A percentile compares a stretch with the other conserved stretches of the same genome.
Evolutionary conservation across 2,113 vertebrate species (phyloP).

Genomic region (Bubo bubo): DNA sequence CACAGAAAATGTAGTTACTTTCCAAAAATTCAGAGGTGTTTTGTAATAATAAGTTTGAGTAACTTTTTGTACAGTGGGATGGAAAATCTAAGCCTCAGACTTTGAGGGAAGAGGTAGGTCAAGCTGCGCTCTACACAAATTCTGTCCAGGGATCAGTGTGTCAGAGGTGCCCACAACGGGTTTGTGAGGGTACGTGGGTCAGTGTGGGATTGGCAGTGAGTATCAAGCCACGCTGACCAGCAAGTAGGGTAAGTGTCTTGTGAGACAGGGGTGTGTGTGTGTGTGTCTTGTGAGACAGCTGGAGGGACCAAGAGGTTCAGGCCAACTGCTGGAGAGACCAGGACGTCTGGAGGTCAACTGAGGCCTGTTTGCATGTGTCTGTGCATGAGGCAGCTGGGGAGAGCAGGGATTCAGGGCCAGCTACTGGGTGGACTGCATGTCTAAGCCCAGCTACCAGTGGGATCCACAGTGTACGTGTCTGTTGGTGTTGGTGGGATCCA

Average conservation of each 20-base stretch:
- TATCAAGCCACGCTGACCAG: background rate
- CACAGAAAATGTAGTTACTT: background rate
- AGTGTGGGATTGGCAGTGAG: background rate
- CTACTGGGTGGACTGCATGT: background rate
- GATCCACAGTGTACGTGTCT: background rate
- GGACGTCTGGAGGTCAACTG: background rate
- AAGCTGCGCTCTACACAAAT: background rate
- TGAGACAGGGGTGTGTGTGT: background rate
- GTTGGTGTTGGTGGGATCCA: background rate
- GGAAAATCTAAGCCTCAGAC: background rate
- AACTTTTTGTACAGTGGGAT: background rate
- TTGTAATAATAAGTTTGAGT: background rate
- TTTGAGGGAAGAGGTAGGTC: background rate
- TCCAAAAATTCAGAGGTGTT: background rate
- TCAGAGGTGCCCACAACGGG: background rate
- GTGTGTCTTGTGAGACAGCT: background rate
- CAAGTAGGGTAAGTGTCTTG: background rate
- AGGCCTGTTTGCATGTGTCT: too few species aligned
- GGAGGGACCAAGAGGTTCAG: background rate
- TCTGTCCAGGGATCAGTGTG: background rate
- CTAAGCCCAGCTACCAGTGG: background rate
- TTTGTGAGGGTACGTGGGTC: background rate
- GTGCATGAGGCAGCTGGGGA: background rate
- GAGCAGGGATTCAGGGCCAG: background rate
- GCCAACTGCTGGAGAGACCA: background rate